Percentiles rank a stretch among this genome's conserved stretches.
phyloP scores from a whole-genome alignment of 2,888 invertebrate species.

The Chorisops tibialis region DNA sequence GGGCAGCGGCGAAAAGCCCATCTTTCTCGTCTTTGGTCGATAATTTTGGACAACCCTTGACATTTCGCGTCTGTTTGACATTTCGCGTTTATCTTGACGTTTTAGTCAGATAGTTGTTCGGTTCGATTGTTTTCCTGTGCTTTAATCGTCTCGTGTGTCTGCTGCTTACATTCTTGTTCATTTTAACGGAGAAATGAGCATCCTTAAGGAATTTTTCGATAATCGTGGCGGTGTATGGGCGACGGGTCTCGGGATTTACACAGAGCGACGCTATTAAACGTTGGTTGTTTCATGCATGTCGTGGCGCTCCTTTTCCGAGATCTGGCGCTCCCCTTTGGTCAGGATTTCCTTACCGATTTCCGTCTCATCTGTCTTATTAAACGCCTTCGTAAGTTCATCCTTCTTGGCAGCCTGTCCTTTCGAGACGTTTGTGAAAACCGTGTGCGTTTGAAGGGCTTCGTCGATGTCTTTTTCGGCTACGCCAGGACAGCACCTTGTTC shows the following conservation, averaged over 20 bases:
- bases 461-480: conserved; percentile 97
- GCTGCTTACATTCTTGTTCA: conserved; percentile 95
- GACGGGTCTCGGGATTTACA: conserved; percentile 93
- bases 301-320: conserved; percentile 96
- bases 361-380: conserved; percentile 84
- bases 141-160: conserved; percentile 91
- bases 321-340: conserved; percentile 93
- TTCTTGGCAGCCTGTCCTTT: conserved; percentile 98
- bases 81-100: too few species aligned
- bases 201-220: conserved; percentile 98
- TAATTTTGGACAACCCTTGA: too few species aligned
- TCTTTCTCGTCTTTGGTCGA: too few species aligned
- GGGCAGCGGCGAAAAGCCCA: too few species aligned
- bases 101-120: too few species aligned
- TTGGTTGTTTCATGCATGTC: conserved; percentile 80
- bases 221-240: conserved; percentile 92
- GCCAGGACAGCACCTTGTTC: conserved; percentile 98
- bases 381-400: conserved; percentile 88
- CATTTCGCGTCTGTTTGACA: too few species aligned
- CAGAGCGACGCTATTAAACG: conserved; percentile 94
- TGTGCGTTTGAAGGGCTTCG: conserved; percentile 95
- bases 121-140: too few species aligned
- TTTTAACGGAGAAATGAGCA: conserved; percentile 92
- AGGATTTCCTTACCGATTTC: conserved; percentile 94
- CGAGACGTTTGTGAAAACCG: conserved; percentile 95